Conservation (phyloP, 2,113 vertebrate genomes). For the Junco hyemalis region DNA sequence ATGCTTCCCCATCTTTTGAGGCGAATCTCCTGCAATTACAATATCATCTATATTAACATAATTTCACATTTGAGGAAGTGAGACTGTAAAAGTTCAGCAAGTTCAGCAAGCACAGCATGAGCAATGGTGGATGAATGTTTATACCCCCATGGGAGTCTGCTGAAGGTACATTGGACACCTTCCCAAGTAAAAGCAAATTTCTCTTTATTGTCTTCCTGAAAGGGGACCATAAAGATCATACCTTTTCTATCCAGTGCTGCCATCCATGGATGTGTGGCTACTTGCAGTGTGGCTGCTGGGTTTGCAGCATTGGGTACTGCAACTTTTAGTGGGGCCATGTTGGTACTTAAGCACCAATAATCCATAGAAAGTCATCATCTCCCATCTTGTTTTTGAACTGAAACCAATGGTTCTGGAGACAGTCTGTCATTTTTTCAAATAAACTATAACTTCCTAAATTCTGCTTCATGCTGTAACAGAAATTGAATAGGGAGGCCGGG, state of each 20-base stretch:
- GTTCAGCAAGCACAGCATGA: background rate
- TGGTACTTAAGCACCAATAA: background rate
- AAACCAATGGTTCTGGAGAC: background rate
- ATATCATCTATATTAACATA: background rate
- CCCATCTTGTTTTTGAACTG: background rate
- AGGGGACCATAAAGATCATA: background rate
- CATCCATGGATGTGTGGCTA: background rate
- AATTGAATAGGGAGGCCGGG: background rate
- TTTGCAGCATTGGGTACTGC: background rate
- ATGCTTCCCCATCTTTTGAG: background rate
- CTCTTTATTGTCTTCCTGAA: background rate
- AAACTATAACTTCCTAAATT: background rate
- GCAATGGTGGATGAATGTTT: background rate
- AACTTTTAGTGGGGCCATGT: background rate
- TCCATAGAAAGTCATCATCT: background rate
- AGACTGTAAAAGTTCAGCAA: background rate
- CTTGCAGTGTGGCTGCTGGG: background rate
- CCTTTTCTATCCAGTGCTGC: background rate
- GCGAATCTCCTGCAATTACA: background rate
- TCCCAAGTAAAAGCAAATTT: background rate
- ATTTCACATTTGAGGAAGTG: background rate
- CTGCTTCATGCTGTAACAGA: background rate
- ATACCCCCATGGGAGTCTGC: background rate
- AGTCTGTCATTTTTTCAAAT: background rate
- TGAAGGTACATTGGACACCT: background rate